phyloP scores from a whole-genome alignment of 2,113 vertebrate species.

The Gallinago undulata region DNA sequence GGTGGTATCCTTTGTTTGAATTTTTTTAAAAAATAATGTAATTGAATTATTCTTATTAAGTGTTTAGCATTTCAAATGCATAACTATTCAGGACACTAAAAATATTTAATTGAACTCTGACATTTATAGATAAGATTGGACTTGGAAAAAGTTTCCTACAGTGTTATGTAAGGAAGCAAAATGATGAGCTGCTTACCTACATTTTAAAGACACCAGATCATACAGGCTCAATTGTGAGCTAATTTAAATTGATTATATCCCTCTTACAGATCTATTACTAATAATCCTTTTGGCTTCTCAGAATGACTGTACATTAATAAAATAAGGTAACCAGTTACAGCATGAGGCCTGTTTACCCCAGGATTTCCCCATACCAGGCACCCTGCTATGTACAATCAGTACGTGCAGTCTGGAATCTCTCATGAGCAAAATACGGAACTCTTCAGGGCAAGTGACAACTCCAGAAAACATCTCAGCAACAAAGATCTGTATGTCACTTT shows the following conservation, averaged over 20 bases:
- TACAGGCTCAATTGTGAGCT: neutral
- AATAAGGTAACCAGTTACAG: neutral
- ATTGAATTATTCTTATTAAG: neutral
- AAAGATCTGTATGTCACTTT: neutral
- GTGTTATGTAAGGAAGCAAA: neutral
- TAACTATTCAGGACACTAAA: neutral
- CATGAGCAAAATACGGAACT: neutral
- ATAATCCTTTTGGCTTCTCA: constrained; percentile 33
- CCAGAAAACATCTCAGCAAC: neutral
- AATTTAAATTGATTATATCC: constrained; percentile 52
- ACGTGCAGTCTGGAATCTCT: neutral
- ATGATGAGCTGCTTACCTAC: constrained; percentile 3
- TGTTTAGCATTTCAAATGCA: neutral
- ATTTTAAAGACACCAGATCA: constrained; percentile 20
- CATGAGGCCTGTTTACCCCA: neutral
- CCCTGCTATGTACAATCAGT: neutral
- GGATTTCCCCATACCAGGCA: neutral
- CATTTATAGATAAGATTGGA: neutral
- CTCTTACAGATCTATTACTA: constrained; percentile 26
- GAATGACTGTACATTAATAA: neutral
- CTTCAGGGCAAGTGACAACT: neutral
- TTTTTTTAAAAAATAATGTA: neutral
- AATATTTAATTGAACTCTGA: neutral
- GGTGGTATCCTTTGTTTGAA: neutral
- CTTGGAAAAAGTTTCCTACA: neutral